Conservation (phyloP, 92 coral and sea anemone genomes). For the Pocillopora meandrina region DNA sequence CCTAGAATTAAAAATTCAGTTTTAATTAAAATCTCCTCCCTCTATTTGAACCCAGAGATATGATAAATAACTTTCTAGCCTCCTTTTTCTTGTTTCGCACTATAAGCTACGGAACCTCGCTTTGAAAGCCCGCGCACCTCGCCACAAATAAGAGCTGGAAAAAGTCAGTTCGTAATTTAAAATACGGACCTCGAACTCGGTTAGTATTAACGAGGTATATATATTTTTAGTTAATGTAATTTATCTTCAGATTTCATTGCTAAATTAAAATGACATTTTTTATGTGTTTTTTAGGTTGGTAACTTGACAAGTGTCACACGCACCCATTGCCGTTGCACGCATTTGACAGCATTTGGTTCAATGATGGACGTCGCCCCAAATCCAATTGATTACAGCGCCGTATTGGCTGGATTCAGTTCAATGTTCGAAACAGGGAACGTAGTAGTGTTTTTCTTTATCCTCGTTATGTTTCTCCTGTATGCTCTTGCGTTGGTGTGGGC, state of each 20-base stretch:
- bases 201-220: too few relatives aligned
- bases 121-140: too few relatives aligned
- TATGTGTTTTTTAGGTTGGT: conserved; percentile 58
- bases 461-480: conserved; percentile 53
- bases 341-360: conserved; percentile 80
- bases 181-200: too few relatives aligned
- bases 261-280: neutral
- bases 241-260: neutral
- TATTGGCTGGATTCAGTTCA: conserved; percentile 64
- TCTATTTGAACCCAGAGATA: too few relatives aligned
- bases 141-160: too few relatives aligned
- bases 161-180: too few relatives aligned
- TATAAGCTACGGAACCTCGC: too few relatives aligned
- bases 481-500: conserved; percentile 58
- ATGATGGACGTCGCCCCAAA: conserved; percentile 78
- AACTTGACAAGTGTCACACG: conserved; percentile 61
- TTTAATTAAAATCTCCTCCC: too few relatives aligned
- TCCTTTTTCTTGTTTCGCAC: too few relatives aligned
- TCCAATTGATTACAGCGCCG: conserved; percentile 77
- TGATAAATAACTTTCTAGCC: too few relatives aligned
- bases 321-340: conserved; percentile 72
- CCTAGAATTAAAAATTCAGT: too few relatives aligned
- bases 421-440: conserved; percentile 73
- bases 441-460: conserved; percentile 55
- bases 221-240: too few relatives aligned